Conservation (phyloP, 2,888 invertebrate species). For the Drosophila pseudotalamancana region DNA sequence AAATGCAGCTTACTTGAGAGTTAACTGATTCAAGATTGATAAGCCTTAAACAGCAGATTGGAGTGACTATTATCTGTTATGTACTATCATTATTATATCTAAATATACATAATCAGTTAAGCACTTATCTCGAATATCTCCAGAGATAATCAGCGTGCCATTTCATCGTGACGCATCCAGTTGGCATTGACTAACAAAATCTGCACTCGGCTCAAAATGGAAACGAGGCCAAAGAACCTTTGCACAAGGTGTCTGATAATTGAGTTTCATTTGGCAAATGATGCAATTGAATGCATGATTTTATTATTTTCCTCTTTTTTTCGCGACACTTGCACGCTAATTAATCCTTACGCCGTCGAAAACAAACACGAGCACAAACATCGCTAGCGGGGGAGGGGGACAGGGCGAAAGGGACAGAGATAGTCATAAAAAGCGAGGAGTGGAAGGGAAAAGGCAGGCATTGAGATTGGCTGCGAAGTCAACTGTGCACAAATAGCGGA, state of each 20-base stretch:
- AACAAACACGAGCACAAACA: constrained; percentile 60
- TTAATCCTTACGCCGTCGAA: constrained; percentile 79
- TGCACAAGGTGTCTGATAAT: constrained; percentile 48
- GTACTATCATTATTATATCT: too few species aligned
- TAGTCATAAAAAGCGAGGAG: too few species aligned
- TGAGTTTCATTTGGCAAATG: constrained; percentile 70
- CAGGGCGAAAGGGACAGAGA: background rate
- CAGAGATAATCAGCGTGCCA: constrained; percentile 2
- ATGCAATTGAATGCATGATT: constrained; percentile 78
- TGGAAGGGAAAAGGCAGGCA: background rate
- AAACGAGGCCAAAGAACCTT: constrained; percentile 53
- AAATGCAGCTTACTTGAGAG: too few species aligned
- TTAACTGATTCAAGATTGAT: too few species aligned
- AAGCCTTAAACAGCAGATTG: background rate
- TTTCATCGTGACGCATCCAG: constrained; percentile 35
- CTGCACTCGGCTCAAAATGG: constrained; percentile 18
- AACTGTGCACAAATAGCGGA: constrained; percentile 63
- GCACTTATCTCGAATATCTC: constrained; percentile 6
- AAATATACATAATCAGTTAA: constrained; percentile 4
- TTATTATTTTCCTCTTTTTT: constrained; percentile 50
- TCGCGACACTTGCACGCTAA: constrained; percentile 80
- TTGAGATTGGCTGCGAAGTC: constrained; percentile 44
- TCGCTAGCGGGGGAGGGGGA: constrained; percentile 5
- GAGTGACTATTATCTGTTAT: background rate
- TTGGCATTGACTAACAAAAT: constrained; percentile 38